Conservation (phyloP, 1,140 invertebrate genomes). For the Latrodectus geometricus region DNA sequence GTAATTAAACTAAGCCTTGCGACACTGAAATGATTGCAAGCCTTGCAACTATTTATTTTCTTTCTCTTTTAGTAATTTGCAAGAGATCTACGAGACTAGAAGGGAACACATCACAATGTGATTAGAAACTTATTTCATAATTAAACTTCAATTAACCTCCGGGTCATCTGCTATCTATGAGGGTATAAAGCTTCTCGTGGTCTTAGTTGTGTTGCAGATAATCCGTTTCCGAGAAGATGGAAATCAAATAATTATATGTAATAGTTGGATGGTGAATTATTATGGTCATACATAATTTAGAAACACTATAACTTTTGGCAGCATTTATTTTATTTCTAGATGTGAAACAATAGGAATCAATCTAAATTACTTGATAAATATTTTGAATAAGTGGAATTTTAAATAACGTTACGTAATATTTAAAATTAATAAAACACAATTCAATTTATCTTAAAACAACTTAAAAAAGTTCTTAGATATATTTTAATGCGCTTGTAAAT, state of each 20-base stretch:
- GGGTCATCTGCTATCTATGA: conserved; percentile 13
- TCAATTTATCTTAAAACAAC: too few species aligned
- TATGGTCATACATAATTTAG: too few species aligned
- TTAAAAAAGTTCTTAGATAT: too few species aligned
- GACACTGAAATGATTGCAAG: conserved; percentile 25
- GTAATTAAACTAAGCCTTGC: conserved; percentile 18
- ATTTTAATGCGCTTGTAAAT: too few species aligned
- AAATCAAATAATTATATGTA: too few species aligned
- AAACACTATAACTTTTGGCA: too few species aligned
- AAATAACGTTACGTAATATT: too few species aligned
- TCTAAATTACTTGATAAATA: too few species aligned
- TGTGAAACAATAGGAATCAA: neutral
- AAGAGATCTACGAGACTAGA: conserved; percentile 2
- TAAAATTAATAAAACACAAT: too few species aligned
- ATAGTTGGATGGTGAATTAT: neutral
- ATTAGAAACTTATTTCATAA: conserved; percentile 59
- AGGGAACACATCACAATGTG: conserved; percentile 32
- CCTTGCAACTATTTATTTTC: conserved; percentile 41
- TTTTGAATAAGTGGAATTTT: too few species aligned
- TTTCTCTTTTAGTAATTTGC: conserved; percentile 35
- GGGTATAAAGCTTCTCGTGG: too few species aligned
- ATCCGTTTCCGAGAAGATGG: too few species aligned
- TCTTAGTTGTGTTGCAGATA: conserved; percentile 13
- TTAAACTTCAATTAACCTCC: conserved; percentile 56
- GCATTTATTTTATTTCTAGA: neutral